Percentiles rank a stretch among this genome's conserved stretches.
phyloP scores from a whole-genome alignment of 2,113 vertebrate genomes.

The Morone chrysops region DNA sequence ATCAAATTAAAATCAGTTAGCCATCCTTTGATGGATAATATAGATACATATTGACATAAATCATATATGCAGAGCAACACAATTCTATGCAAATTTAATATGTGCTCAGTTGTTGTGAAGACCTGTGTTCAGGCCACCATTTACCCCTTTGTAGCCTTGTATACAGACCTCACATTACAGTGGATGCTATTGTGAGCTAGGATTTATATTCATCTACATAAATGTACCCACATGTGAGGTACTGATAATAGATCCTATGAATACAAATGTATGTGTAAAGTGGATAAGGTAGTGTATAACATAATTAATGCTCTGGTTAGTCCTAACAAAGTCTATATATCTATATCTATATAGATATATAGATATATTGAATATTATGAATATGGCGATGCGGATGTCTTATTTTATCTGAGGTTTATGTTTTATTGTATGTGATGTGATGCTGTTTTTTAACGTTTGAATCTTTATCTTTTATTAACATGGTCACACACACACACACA shows the following conservation, averaged over 20 bases:
- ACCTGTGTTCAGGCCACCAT: not conserved
- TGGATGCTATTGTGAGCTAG: not conserved
- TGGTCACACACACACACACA: not conserved
- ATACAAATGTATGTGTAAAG: slow-evolving; percentile 12
- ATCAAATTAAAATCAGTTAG: not conserved
- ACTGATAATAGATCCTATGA: slow-evolving; percentile 25
- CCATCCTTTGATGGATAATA: not conserved
- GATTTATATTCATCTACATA: not conserved
- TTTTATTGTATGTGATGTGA: not conserved
- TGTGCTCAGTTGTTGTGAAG: not conserved
- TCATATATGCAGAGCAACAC: not conserved
- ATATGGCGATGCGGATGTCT: not conserved
- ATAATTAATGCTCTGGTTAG: not conserved
- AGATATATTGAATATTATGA: not conserved
- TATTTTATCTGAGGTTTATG: not conserved
- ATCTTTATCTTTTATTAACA: not conserved
- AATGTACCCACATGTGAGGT: not conserved
- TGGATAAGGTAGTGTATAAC: slow-evolving; percentile 4
- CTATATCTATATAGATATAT: too few relatives aligned
- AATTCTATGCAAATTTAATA: not conserved
- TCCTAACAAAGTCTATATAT: slow-evolving; percentile 7
- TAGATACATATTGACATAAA: not conserved
- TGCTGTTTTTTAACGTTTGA: not conserved
- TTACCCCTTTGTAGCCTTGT: too few relatives aligned
- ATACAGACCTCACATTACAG: too few relatives aligned